These are phyloP conservation scores for Plectus sambesii DNA, from an alignment of 1,140 invertebrate genomes.

Conservation along the genomic window DNA sequence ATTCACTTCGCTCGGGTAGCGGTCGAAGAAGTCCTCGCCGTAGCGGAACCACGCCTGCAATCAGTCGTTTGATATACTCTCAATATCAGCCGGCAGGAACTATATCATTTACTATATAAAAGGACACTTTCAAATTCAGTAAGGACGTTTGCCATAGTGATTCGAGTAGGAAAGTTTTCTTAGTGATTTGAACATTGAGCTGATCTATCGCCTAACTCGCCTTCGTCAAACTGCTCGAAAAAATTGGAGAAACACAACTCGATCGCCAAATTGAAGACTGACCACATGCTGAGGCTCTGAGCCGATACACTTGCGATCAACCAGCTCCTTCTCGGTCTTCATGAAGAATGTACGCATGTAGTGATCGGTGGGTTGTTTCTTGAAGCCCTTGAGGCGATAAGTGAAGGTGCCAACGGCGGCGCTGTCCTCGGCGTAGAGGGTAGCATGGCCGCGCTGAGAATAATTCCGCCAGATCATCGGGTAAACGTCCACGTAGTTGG, in stretches of 20 bases:
- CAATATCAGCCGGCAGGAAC: background rate
- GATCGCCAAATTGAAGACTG: background rate
- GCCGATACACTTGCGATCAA: conserved; percentile 58
- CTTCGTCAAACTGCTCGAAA: too few relatives aligned
- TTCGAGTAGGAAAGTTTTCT: too few relatives aligned
- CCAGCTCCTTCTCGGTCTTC: conserved; percentile 49
- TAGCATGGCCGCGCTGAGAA: conserved; percentile 57
- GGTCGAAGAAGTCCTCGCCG: conserved; percentile 54
- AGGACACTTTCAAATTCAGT: too few relatives aligned
- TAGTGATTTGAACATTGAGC: too few relatives aligned
- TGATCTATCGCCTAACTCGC: too few relatives aligned
- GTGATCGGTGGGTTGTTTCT: conserved; percentile 70
- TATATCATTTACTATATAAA: background rate
- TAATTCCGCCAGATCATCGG: conserved; percentile 53
- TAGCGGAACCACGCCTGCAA: conserved; percentile 58
- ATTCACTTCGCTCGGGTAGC: conserved; percentile 55
- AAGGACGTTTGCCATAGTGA: too few relatives aligned
- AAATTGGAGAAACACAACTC: too few relatives aligned
- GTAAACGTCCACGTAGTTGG: conserved; percentile 61
- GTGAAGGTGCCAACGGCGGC: conserved; percentile 74
- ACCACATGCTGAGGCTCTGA: conserved; percentile 66
- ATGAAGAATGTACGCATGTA: conserved; percentile 72
- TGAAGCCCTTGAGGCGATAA: conserved; percentile 76
- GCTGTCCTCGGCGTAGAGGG: conserved; percentile 73
- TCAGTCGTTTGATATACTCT: conserved; percentile 15